Evolutionary conservation across 2,888 invertebrate genomes (phyloP), one percentile per base, ranked within the genome.

Genomic region (Cephonodes hylas): DNA sequence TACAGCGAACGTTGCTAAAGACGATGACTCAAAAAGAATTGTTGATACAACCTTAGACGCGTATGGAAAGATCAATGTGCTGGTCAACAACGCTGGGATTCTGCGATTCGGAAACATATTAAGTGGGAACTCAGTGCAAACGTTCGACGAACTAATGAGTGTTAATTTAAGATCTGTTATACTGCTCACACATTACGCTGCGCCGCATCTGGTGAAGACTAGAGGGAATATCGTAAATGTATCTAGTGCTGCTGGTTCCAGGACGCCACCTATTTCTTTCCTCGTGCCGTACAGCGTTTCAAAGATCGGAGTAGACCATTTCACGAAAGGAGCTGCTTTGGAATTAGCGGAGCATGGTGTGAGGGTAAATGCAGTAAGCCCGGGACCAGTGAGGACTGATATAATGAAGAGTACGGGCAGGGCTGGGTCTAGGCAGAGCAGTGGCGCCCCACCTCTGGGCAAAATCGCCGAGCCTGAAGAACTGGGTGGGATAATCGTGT

Each of bases 51-150:
- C 76, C 0, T 3, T 76, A 0, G 56, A 69, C 0, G 68, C 62
- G 15, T 78, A 72, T 27, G 75, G 73, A 0, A 73, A 69, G 46
- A 46, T 80, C 0, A 78, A 80, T 34, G 66, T 79, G 0, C 63
- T 80, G 0, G 66, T 79, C 0, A 80, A 79, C 67, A 79, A 78
- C 44, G 77, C 78, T 6, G 80, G 77, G 2, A 63, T 77, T 6
- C 3, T 59, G 0, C 56, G 60, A 44, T 18, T 58, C 0, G 74
- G 68, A 0, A 62, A 34, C 0, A 65, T 81, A 27, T 23, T 67
- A 1, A 62, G 69, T 20, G 72, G 68, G 5, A 66, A 69, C 5
- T 62, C 71, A 7, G 31, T 75, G 20, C 45, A 67, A 42, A 58
- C 18, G 3, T 59, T 59, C 18, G 59, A 59, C 6, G 59, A 44